phyloP scores from a whole-genome alignment of 2,113 vertebrate species.

The Thryonomys swinderianus region DNA sequence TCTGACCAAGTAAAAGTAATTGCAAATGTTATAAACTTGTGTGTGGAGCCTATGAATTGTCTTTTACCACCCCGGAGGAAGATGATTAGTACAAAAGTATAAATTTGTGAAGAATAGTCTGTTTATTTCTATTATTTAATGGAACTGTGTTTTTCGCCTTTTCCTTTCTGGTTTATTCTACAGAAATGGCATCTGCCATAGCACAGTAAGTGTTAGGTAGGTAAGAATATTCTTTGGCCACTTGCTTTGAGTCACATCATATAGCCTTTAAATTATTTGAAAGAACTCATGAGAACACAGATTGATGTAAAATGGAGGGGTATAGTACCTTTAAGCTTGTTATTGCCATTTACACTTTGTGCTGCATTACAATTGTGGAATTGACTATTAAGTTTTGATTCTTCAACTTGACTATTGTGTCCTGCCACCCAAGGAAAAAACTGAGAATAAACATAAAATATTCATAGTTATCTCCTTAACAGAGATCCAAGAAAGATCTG shows the following conservation, averaged over 20 bases:
- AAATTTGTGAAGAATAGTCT: not conserved
- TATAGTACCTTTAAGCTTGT: not conserved
- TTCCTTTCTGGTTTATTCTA: constrained; percentile 34
- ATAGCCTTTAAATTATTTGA: not conserved
- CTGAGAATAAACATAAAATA: constrained; percentile 28
- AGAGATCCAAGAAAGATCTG: constrained; percentile 4
- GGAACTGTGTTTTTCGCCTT: not conserved
- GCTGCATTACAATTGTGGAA: not conserved
- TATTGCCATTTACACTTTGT: not conserved
- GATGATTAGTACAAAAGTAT: constrained; percentile 19
- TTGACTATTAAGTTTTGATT: constrained; percentile 42
- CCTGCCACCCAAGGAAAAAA: not conserved
- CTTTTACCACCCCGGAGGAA: not conserved
- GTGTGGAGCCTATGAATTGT: not conserved
- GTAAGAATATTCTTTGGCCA: not conserved
- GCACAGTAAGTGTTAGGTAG: not conserved
- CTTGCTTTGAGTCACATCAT: not conserved
- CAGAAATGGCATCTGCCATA: not conserved
- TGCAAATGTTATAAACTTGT: constrained; percentile 13
- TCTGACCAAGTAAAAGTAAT: constrained; percentile 44
- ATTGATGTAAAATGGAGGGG: not conserved
- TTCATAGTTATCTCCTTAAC: constrained; percentile 28
- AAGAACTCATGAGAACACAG: not conserved
- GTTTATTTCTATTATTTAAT: not conserved
- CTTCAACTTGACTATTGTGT: constrained; percentile 46